Conservation (phyloP, 1,140 invertebrate genomes). For the Drosophila rhopaloa region DNA sequence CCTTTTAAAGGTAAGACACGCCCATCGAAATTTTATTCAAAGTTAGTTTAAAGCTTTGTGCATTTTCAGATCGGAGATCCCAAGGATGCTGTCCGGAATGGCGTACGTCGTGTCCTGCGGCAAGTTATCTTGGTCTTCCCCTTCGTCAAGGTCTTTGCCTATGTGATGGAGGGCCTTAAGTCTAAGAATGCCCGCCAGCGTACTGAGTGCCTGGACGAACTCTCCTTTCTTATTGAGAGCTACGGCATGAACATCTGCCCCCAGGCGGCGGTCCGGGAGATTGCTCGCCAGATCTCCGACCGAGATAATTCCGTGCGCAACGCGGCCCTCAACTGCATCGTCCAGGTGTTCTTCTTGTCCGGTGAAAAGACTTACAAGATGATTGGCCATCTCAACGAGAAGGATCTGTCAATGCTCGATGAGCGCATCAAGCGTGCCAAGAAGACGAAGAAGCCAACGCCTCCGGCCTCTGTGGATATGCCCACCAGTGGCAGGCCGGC, state of each 20-base stretch:
- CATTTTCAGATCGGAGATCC: constrained; percentile 94
- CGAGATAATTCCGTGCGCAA: constrained; percentile 98
- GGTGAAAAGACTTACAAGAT: constrained; percentile 96
- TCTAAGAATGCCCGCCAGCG: constrained; percentile 98
- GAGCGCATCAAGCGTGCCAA: constrained; percentile 96
- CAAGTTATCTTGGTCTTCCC: constrained; percentile 94
- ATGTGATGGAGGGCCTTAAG: constrained; percentile 97
- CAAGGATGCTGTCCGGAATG: constrained; percentile 96
- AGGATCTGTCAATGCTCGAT: constrained; percentile 96
- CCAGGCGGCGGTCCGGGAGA: constrained; percentile 93
- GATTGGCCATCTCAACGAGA: constrained; percentile 95
- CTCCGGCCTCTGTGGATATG: constrained; percentile 67
- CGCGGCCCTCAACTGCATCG: constrained; percentile 97
- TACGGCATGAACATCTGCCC: constrained; percentile 95
- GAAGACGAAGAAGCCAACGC: constrained; percentile 87
- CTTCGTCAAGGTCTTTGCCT: constrained; percentile 94
- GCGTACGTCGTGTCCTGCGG: constrained; percentile 94
- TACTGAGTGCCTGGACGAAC: constrained; percentile 97
- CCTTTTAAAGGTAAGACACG: constrained; percentile 90
- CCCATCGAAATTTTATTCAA: too few species aligned
- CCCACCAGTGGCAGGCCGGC: constrained; percentile 70
- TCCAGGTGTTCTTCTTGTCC: constrained; percentile 95
- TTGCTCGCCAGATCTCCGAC: constrained; percentile 97
- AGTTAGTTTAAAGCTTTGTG: constrained; percentile 8
- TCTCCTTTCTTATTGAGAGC: constrained; percentile 93